These are phyloP conservation scores for Anoura caudifer DNA, from an alignment of 2,113 vertebrate genomes.

Conservation along the genomic window DNA sequence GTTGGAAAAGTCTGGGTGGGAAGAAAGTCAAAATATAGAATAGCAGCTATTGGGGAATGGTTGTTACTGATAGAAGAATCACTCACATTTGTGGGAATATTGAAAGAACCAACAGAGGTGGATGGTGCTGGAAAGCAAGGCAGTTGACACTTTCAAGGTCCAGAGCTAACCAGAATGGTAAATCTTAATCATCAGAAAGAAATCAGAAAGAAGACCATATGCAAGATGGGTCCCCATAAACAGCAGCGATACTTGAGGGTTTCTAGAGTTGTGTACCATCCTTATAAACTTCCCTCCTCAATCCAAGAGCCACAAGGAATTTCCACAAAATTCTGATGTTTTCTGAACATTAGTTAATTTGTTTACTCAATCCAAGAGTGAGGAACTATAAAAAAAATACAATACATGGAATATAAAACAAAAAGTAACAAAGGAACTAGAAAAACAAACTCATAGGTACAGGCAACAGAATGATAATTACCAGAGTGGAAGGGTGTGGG, in stretches of 20 bases:
- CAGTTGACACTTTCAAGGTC: background rate
- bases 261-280: background rate
- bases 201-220: background rate
- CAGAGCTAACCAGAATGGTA: background rate
- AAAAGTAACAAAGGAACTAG: background rate
- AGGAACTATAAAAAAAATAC: background rate
- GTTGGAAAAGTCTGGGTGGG: background rate
- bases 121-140: background rate
- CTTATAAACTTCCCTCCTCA: background rate
- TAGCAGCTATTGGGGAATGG: background rate
- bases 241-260: background rate
- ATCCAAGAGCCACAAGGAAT: background rate
- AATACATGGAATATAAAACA: background rate
- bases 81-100: background rate
- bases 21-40: background rate
- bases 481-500: background rate
- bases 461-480: background rate
- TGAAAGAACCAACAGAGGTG: background rate
- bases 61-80: background rate
- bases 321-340: background rate
- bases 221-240: background rate
- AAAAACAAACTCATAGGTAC: background rate
- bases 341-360: background rate
- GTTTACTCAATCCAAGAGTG: background rate
- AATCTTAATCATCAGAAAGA: background rate